Evolutionary conservation across 1,140 invertebrate species (phyloP), one percentile per base, ranked within the genome.

Genomic region (Drosophila sturtevanti): DNA sequence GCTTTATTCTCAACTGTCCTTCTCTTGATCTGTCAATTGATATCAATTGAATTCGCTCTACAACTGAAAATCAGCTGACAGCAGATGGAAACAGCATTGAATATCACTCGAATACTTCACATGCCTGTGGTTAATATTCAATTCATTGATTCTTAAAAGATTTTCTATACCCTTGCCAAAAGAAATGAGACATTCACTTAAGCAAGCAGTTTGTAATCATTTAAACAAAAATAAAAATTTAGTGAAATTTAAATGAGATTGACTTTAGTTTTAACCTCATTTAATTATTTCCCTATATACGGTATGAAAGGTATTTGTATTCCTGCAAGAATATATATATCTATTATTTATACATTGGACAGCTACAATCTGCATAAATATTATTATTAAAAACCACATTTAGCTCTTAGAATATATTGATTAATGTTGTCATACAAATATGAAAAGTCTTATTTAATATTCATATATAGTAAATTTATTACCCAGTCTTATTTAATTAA

Each of bases 41-140:
- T 72, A 68, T 79, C 73, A 86, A 86, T 86, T 86, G 79, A 82
- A 87, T 56, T 58, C 82, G 63, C 56, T 72, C 64, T 71, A 69
- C 64, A 78, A 78, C 70, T 78, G 59, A 86, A 58, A 85, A 72
- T 81, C 82, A 78, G 67, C 78, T 73, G 64, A 63, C 72, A 55
- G 38, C 37, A 52, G 37, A 64, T 65, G 41, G 41, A 48, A 34
- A 58, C 59, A 56, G 70, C 66, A 87, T 82, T 81, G 71, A 76
- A 75, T 87, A 62, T 82, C 81, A 54, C 54, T 56, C 56, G 64
- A 81, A 79, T 86, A 79, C 60, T 68, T 76, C 21, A 72, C 81
- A 81, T 82, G 51, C 52, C 64, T 78, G 66, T 54, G 81, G 77
- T 68, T 85, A 54, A 69, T 63, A 31, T 38, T 38, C 14, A 73